Conservation (phyloP, 1,140 invertebrate species). For the Drosophila parabipectinata region DNA sequence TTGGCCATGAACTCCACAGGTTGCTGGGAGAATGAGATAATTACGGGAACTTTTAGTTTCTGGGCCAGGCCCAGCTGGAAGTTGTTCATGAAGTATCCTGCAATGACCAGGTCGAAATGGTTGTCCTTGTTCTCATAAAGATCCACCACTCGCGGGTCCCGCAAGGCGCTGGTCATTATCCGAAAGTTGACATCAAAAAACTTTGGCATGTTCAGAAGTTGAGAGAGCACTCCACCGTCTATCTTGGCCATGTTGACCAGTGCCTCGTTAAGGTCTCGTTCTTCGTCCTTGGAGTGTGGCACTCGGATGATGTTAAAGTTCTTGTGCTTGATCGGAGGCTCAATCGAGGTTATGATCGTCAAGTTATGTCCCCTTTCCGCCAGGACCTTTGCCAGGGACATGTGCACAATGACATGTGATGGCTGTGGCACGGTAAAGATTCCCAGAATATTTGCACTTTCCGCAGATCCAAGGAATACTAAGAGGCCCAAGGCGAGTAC, state of each 20-base stretch:
- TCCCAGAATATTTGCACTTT: background rate
- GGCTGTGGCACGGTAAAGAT: background rate
- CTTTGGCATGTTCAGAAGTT: background rate
- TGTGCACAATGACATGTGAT: background rate
- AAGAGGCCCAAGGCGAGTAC: background rate
- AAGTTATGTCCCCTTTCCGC: conserved; percentile 1
- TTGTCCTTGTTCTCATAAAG: conserved; percentile 1
- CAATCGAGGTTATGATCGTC: background rate
- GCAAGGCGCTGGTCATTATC: background rate
- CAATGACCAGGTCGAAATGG: conserved; percentile 2
- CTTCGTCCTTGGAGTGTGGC: background rate
- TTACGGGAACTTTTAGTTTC: background rate
- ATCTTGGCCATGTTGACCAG: background rate
- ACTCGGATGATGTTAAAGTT: background rate
- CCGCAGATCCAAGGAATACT: background rate
- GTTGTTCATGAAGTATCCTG: background rate
- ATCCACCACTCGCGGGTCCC: background rate
- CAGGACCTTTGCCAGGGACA: background rate
- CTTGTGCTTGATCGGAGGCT: background rate
- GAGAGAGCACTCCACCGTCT: background rate
- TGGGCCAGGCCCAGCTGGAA: background rate
- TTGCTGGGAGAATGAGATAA: background rate
- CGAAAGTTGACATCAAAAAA: background rate
- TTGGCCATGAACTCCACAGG: background rate
- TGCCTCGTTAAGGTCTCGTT: background rate